Conservation (phyloP, 1,140 invertebrate genomes). For the Bicyclus anynana region DNA sequence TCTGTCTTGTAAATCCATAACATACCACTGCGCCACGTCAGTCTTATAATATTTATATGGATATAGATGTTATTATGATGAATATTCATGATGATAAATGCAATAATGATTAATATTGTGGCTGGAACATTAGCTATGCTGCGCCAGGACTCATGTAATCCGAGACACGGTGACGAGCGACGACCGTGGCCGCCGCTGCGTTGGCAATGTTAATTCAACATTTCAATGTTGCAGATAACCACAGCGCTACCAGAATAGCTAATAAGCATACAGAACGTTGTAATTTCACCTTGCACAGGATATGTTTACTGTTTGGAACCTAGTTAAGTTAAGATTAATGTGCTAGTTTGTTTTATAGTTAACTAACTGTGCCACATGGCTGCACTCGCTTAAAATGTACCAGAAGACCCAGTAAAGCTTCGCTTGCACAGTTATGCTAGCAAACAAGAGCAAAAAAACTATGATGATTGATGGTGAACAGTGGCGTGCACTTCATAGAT, state of each 20-base stretch:
- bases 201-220: conserved; percentile 59
- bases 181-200: conserved; percentile 65
- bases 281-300: not conserved
- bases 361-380: too few relatives aligned
- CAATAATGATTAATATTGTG: not conserved
- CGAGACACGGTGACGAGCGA: conserved; percentile 14
- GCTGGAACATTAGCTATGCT: conserved; percentile 18
- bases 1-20: too few relatives aligned
- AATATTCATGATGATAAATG: too few relatives aligned
- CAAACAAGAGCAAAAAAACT: too few relatives aligned
- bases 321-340: not conserved
- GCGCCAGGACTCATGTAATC: conserved; percentile 13
- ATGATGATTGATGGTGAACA: too few relatives aligned
- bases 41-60: too few relatives aligned
- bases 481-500: too few relatives aligned
- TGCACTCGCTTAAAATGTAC: too few relatives aligned
- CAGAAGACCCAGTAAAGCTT: too few relatives aligned
- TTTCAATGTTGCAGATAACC: conserved; percentile 56
- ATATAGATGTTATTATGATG: too few relatives aligned
- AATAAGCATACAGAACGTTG: conserved; percentile 24
- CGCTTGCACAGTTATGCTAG: too few relatives aligned
- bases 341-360: not conserved
- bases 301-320: not conserved
- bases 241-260: conserved; percentile 40
- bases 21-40: too few relatives aligned